Conservation (phyloP, 2,888 invertebrate species). For the Dryadula phaetusa region DNA sequence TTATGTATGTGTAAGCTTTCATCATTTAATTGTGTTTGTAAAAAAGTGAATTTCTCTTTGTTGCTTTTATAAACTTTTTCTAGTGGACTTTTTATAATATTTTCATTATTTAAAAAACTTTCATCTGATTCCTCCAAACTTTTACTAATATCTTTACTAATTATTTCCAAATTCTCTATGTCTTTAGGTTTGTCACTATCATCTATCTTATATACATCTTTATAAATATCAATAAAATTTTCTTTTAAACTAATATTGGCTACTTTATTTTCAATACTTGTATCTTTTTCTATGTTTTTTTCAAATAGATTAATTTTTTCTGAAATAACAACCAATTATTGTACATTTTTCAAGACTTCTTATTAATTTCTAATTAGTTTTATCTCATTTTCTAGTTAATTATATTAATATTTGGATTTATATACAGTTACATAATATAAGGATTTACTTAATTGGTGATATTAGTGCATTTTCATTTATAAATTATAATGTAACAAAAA, state of each 20-base stretch:
- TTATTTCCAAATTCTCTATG: constrained; percentile 43
- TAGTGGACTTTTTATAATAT: constrained; percentile 54
- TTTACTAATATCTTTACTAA: constrained; percentile 35
- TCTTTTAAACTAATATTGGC: constrained; percentile 69
- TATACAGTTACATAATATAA: not conserved
- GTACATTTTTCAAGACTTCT: not conserved
- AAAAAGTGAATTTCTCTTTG: constrained; percentile 71
- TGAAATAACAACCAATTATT: constrained; percentile 54
- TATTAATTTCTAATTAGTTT: not conserved
- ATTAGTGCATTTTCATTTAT: too few relatives aligned
- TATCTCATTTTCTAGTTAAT: not conserved
- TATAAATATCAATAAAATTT: constrained; percentile 60
- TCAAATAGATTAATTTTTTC: constrained; percentile 82
- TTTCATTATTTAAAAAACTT: constrained; percentile 51
- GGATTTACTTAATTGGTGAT: not conserved
- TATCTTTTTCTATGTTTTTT: constrained; percentile 70
- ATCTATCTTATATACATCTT: constrained; percentile 56
- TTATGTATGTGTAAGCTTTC: constrained; percentile 55
- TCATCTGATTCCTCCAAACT: constrained; percentile 38
- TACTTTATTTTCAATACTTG: constrained; percentile 65
- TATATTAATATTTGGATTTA: not conserved
- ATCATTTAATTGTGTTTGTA: constrained; percentile 72
- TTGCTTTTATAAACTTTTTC: constrained; percentile 73
- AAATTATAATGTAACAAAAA: too few relatives aligned
- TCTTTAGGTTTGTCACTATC: constrained; percentile 41